Evolutionary conservation across 2,888 invertebrate genomes (phyloP).

Genomic region (Ophion ellenae): DNA sequence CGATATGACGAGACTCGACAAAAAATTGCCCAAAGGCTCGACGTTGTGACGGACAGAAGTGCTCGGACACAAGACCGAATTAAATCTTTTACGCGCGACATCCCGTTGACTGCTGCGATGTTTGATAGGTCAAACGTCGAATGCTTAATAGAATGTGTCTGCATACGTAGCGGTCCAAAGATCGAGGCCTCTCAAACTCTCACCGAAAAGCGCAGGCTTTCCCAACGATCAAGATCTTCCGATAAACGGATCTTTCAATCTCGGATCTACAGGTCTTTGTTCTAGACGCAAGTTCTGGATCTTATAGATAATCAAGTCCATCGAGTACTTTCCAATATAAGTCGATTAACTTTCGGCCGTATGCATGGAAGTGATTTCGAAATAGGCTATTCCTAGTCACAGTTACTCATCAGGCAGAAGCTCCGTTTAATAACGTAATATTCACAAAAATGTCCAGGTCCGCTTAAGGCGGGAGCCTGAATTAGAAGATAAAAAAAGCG

Average conservation of each 20-base stretch:
- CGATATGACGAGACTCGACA: background rate
- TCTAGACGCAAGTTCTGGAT: background rate
- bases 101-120: constrained; percentile 47
- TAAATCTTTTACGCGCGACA: constrained; percentile 46
- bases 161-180: background rate
- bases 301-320: too few relatives aligned
- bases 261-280: constrained; percentile 16
- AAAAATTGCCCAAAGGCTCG: constrained; percentile 5
- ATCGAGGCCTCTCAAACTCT: constrained; percentile 8
- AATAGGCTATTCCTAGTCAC: background rate
- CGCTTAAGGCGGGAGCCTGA: too few relatives aligned
- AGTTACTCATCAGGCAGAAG: background rate
- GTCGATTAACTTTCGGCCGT: constrained; percentile 4
- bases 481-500: too few relatives aligned
- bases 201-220: constrained; percentile 8
- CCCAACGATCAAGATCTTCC: constrained; percentile 41
- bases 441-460: too few relatives aligned
- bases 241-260: constrained; percentile 49
- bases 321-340: background rate
- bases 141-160: constrained; percentile 39
- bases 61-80: constrained; percentile 40
- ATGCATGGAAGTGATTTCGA: background rate
- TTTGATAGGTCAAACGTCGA: constrained; percentile 51
- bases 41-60: constrained; percentile 35
- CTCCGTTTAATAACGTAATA: too few relatives aligned